Evolutionary conservation across 2,888 invertebrate species (phyloP).

Genomic region (Helicoverpa assulta): DNA sequence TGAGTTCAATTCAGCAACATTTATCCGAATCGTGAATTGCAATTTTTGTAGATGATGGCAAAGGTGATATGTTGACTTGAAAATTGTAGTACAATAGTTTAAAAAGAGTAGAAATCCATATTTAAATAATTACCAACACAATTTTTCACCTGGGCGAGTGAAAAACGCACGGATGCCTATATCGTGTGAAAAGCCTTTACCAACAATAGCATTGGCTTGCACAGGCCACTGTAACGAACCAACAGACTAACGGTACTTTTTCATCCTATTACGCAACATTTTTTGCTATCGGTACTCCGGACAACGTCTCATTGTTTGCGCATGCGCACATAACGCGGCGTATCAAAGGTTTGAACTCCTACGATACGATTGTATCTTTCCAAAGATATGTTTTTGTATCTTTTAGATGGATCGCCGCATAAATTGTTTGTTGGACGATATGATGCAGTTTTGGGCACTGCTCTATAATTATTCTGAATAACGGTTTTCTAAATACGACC

Average conservation of each 20-base stretch:
- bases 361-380: constrained; percentile 52
- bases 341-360: constrained; percentile 55
- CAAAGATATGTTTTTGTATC: constrained; percentile 37
- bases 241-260: constrained; percentile 74
- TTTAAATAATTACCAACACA: too few relatives aligned
- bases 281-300: constrained; percentile 76
- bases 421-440: background rate
- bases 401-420: constrained; percentile 23
- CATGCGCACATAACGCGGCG: constrained; percentile 43
- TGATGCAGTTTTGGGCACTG: background rate
- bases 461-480: background rate
- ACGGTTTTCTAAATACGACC: background rate
- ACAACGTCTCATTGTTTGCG: constrained; percentile 69
- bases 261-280: constrained; percentile 75
- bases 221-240: constrained; percentile 55
- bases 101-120: too few relatives aligned
- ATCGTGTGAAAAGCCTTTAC: constrained; percentile 32
- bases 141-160: background rate
- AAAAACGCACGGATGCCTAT: background rate
- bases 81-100: background rate
- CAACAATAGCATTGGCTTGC: constrained; percentile 48
- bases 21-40: too few relatives aligned
- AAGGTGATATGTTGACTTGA: background rate
- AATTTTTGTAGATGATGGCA: too few relatives aligned
- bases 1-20: too few relatives aligned